Conservation (phyloP, 2,113 vertebrate genomes). For the Colius striatus region DNA sequence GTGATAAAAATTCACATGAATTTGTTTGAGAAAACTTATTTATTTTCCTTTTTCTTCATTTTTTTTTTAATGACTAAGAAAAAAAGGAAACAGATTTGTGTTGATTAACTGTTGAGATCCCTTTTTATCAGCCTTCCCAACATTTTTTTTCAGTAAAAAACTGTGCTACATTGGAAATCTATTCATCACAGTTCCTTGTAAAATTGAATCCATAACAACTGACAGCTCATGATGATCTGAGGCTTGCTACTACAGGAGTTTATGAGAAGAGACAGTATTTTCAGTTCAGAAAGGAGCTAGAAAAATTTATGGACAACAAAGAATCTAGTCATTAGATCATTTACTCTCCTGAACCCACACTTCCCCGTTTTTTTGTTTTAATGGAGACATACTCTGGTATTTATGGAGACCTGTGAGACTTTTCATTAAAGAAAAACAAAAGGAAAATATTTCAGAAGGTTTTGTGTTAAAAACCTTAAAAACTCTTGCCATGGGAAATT, state of each 20-base stretch:
- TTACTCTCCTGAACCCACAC: background rate
- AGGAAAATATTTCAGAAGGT: background rate
- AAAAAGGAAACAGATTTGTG: background rate
- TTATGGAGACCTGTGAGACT: background rate
- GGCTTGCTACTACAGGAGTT: background rate
- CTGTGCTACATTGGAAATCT: background rate
- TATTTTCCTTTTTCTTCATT: background rate
- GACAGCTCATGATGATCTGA: background rate
- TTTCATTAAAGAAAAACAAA: background rate
- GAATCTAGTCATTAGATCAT: background rate
- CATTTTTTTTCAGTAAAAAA: background rate
- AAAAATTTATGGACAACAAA: background rate
- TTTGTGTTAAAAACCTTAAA: background rate
- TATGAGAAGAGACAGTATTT: background rate
- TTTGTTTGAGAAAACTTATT: background rate
- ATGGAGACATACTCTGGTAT: background rate
- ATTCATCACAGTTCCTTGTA: background rate
- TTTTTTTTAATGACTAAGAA: background rate
- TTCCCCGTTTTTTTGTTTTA: background rate
- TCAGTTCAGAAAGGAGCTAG: background rate
- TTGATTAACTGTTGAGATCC: background rate
- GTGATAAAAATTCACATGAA: background rate
- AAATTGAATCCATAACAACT: background rate
- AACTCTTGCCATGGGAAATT: background rate
- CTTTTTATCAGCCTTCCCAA: background rate